These are phyloP conservation scores for Eupeodes corollae DNA, from an alignment of 1,140 invertebrate genomes.

Conservation along the genomic window DNA sequence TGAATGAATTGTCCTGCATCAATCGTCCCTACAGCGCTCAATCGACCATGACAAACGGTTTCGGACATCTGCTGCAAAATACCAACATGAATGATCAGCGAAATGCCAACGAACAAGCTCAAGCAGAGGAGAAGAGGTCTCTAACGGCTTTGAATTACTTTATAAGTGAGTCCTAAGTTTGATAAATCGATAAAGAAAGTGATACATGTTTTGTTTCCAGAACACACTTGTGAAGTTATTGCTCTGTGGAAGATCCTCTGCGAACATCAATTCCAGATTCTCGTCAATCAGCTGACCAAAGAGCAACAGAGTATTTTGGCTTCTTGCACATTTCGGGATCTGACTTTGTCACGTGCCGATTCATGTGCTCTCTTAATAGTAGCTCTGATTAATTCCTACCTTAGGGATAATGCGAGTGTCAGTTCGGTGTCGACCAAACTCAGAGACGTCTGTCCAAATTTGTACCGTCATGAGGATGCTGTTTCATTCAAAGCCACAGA, in stretches of 20 bases:
- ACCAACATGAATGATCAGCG: constrained; percentile 23
- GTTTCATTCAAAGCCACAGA: constrained; percentile 88
- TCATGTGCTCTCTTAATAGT: constrained; percentile 64
- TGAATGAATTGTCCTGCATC: constrained; percentile 28
- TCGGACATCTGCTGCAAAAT: constrained; percentile 18
- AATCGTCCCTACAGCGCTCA: constrained; percentile 14
- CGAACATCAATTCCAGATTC: constrained; percentile 83
- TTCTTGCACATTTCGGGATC: constrained; percentile 59
- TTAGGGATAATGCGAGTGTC: constrained; percentile 89
- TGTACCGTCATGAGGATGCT: constrained; percentile 92
- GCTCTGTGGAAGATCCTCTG: constrained; percentile 88
- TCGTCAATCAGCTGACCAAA: constrained; percentile 53
- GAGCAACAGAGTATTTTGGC: constrained; percentile 48
- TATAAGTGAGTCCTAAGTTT: constrained; percentile 45
- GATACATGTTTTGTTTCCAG: constrained; percentile 22
- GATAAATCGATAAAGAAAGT: no score
- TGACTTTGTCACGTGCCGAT: constrained; percentile 74
- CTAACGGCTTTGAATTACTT: constrained; percentile 66
- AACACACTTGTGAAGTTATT: constrained; percentile 76
- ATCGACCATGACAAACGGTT: constrained; percentile 31
- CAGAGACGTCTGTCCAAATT: constrained; percentile 82
- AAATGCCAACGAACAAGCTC: constrained; percentile 37
- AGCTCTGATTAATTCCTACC: constrained; percentile 70
- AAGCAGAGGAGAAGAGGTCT: constrained; percentile 56
- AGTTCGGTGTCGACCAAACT: constrained; percentile 80